Conservation (phyloP, 2,797 vertebrate genomes). For the Sebastiscus albofasciatus region DNA sequence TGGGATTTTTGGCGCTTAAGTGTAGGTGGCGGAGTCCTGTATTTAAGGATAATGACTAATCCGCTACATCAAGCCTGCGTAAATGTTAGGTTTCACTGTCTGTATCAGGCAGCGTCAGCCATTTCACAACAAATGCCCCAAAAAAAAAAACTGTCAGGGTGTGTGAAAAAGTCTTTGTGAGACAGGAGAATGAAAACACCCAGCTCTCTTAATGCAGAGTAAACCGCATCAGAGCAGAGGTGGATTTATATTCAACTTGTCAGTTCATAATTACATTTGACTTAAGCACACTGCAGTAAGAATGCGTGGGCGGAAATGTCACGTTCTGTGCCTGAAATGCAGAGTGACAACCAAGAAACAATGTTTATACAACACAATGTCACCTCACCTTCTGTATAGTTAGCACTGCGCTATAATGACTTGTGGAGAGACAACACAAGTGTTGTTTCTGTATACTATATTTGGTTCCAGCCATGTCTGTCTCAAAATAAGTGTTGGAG, state of each 20-base stretch:
- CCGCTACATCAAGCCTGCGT: conserved; percentile 63
- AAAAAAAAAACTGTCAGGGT: conserved; percentile 19
- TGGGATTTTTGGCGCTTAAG: conserved; percentile 70
- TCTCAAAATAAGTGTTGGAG: conserved; percentile 57
- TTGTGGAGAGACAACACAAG: conserved; percentile 53
- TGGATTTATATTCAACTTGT: conserved; percentile 44
- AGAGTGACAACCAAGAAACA: conserved; percentile 54
- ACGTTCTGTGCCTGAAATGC: conserved; percentile 37
- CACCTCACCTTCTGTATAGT: conserved; percentile 53
- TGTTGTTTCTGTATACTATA: conserved; percentile 56
- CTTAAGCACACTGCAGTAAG: background rate
- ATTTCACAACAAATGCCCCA: conserved; percentile 56
- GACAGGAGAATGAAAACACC: conserved; percentile 23
- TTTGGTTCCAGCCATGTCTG: conserved; percentile 63
- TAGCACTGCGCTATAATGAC: conserved; percentile 59
- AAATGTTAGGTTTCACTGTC: conserved; percentile 71
- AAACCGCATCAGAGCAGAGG: conserved; percentile 19
- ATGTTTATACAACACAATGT: conserved; percentile 56
- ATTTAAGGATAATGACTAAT: conserved; percentile 83
- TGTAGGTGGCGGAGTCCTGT: conserved; percentile 74
- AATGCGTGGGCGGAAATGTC: background rate
- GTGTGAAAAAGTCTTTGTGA: conserved; percentile 15
- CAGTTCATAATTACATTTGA: conserved; percentile 40
- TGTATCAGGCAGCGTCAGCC: conserved; percentile 55
- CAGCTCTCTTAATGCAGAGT: background rate